Percentiles rank a stretch among this genome's conserved stretches.
These are phyloP conservation scores for Loripinus fragilis DNA, from an alignment of 2,888 invertebrate genomes.

Conservation along the genomic window DNA sequence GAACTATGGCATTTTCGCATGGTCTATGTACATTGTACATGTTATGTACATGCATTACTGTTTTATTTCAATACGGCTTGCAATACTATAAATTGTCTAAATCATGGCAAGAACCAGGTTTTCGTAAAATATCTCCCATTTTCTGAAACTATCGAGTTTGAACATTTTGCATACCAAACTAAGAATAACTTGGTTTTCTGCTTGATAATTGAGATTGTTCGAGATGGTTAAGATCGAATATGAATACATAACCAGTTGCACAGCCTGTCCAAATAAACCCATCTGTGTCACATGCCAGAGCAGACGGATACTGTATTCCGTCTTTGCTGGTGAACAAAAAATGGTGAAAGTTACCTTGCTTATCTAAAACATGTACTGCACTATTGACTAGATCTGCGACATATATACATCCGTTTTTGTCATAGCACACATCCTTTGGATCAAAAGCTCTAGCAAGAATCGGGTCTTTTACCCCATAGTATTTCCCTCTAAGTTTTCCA, in stretches of 20 bases:
- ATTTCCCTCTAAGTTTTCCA: conserved; percentile 46
- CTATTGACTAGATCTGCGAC: conserved; percentile 52
- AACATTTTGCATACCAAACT: too few species aligned
- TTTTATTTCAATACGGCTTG: too few species aligned
- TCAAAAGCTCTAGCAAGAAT: conserved; percentile 41
- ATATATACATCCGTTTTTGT: conserved; percentile 44
- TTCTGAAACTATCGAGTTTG: too few species aligned
- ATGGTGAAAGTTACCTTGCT: conserved; percentile 45
- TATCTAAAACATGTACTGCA: conserved; percentile 54
- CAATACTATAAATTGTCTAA: too few species aligned
- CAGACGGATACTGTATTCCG: conserved; percentile 41
- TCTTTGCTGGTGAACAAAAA: conserved; percentile 51
- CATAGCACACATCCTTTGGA: conserved; percentile 53
- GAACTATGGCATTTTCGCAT: too few species aligned
- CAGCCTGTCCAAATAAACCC: conserved; percentile 55
- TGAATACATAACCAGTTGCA: conserved; percentile 39
- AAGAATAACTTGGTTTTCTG: background rate
- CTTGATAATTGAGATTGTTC: background rate
- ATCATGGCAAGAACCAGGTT: too few species aligned
- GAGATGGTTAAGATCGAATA: conserved; percentile 33
- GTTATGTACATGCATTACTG: too few species aligned
- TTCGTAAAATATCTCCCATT: too few species aligned
- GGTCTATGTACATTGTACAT: too few species aligned
- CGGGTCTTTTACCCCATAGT: conserved; percentile 49
- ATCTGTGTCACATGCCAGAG: conserved; percentile 44